A percentile compares a stretch with the other conserved stretches of the same genome.
These are phyloP conservation scores for Alviniconcha strummeri DNA, from an alignment of 2,888 invertebrate species.

Conservation along the genomic window DNA sequence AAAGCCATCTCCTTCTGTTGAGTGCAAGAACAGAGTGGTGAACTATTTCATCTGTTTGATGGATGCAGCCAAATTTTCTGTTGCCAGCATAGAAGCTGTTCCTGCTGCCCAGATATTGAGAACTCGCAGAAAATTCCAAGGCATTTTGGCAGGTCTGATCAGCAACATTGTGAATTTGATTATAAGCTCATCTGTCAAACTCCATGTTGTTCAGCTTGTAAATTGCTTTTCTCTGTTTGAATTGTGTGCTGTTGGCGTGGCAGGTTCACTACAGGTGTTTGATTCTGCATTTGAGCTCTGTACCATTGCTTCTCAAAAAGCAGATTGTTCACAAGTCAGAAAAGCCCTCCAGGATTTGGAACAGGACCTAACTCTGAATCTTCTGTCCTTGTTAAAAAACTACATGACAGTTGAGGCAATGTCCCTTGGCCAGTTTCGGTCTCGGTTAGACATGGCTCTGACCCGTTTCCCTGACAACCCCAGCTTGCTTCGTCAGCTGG, in stretches of 20 bases:
- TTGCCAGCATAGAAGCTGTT: slow-evolving; percentile 1
- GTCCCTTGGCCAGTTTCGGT: slow-evolving; percentile 55
- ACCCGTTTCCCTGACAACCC: slow-evolving; percentile 56
- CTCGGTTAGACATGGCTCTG: slow-evolving; percentile 54
- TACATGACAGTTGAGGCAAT: slow-evolving; percentile 52
- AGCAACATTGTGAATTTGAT: background rate
- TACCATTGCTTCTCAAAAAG: background rate
- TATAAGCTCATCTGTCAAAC: background rate
- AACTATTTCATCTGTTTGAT: slow-evolving; percentile 40
- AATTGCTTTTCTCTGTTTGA: slow-evolving; percentile 66
- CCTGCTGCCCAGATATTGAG: slow-evolving; percentile 37
- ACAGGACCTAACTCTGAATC: slow-evolving; percentile 42
- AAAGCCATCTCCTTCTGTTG: slow-evolving; percentile 25
- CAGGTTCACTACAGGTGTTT: slow-evolving; percentile 39
- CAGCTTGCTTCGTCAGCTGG: slow-evolving; percentile 57
- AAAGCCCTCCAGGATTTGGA: slow-evolving; percentile 23
- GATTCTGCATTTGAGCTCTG: slow-evolving; percentile 10
- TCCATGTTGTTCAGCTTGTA: slow-evolving; percentile 33
- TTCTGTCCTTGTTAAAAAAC: slow-evolving; percentile 53
- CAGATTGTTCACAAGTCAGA: slow-evolving; percentile 8
- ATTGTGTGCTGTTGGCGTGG: slow-evolving; percentile 59
- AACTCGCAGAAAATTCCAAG: slow-evolving; percentile 38
- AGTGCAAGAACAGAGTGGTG: slow-evolving; percentile 37
- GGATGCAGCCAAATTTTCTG: slow-evolving; percentile 47
- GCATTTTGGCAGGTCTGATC: slow-evolving; percentile 25